A percentile compares a stretch with the other conserved stretches of the same genome.
phyloP scores from a whole-genome alignment of 1,140 invertebrate species.

The Philotrypesis tridentata region DNA sequence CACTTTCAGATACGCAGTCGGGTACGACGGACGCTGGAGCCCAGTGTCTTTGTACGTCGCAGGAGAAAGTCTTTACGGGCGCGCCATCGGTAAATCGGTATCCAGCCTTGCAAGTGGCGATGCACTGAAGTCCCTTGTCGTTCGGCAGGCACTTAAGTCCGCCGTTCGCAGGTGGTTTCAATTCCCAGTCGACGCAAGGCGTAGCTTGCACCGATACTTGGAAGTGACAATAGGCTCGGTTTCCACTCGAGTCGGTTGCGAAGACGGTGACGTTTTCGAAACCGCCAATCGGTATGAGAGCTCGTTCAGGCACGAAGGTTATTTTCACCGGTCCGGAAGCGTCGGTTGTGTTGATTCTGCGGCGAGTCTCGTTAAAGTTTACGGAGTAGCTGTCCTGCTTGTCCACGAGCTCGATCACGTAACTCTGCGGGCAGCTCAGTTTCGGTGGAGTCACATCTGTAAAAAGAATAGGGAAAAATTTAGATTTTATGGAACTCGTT shows the following conservation, averaged over 20 bases:
- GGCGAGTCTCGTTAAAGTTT: constrained; percentile 93
- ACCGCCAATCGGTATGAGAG: constrained; percentile 90
- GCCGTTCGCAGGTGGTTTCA: constrained; percentile 90
- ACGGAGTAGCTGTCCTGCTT: constrained; percentile 92
- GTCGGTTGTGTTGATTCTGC: constrained; percentile 90
- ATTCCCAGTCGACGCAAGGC: constrained; percentile 94
- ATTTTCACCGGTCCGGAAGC: constrained; percentile 91
- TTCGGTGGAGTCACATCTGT: constrained; percentile 93
- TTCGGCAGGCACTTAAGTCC: constrained; percentile 89
- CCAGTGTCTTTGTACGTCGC: constrained; percentile 87
- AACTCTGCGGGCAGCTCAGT: constrained; percentile 95
- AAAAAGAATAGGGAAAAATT: background rate
- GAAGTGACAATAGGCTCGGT: constrained; percentile 93
- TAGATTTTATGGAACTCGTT: background rate
- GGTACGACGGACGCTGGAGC: constrained; percentile 89
- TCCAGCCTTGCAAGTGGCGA: constrained; percentile 92
- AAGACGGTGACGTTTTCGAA: constrained; percentile 96
- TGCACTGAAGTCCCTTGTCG: constrained; percentile 89
- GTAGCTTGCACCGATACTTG: constrained; percentile 95
- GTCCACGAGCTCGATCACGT: constrained; percentile 93
- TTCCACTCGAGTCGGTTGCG: constrained; percentile 91
- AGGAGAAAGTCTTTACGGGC: constrained; percentile 88
- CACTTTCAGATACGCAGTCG: constrained; percentile 94
- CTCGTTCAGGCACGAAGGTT: constrained; percentile 88
- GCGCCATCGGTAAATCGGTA: constrained; percentile 94